phyloP scores from a whole-genome alignment of 1,140 invertebrate species.

The Macrocentrus cingulum region DNA sequence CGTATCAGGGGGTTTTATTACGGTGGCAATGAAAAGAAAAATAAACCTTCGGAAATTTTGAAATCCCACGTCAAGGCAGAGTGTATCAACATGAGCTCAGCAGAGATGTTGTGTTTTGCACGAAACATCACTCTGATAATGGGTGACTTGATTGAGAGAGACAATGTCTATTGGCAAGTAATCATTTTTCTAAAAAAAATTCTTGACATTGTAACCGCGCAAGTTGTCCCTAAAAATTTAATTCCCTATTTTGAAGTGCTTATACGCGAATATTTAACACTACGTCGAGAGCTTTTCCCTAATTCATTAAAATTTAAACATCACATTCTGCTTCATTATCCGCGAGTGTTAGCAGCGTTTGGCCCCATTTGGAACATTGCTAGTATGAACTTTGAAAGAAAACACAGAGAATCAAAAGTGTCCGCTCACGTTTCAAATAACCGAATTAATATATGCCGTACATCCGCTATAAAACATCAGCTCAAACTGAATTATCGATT shows the following conservation, averaged over 20 bases:
- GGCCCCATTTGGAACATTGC: conserved; percentile 20
- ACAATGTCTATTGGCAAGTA: too few species aligned
- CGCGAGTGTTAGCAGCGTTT: conserved; percentile 13
- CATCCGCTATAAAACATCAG: conserved; percentile 32
- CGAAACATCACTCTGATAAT: too few species aligned
- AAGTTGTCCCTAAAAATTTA: too few species aligned
- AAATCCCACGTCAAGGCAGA: too few species aligned
- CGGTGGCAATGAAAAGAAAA: too few species aligned
- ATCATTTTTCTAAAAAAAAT: too few species aligned
- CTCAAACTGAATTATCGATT: conserved; percentile 24
- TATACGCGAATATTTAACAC: conserved; percentile 16
- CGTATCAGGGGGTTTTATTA: too few species aligned
- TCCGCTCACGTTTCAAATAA: conserved; percentile 14
- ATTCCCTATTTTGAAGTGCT: conserved; percentile 17
- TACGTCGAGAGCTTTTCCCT: conserved; percentile 13
- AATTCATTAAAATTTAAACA: conserved; percentile 26
- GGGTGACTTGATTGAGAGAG: too few species aligned
- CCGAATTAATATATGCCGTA: conserved; percentile 27
- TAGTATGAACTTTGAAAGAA: conserved; percentile 22
- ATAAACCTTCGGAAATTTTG: too few species aligned
- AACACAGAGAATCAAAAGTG: conserved; percentile 32
- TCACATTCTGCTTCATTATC: conserved; percentile 27
- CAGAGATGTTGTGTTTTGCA: too few species aligned
- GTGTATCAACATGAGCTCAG: too few species aligned
- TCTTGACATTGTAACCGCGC: too few species aligned